These are phyloP conservation scores for Etheostoma nigrum DNA, from an alignment of 2,797 vertebrate genomes.

Conservation along the genomic window DNA sequence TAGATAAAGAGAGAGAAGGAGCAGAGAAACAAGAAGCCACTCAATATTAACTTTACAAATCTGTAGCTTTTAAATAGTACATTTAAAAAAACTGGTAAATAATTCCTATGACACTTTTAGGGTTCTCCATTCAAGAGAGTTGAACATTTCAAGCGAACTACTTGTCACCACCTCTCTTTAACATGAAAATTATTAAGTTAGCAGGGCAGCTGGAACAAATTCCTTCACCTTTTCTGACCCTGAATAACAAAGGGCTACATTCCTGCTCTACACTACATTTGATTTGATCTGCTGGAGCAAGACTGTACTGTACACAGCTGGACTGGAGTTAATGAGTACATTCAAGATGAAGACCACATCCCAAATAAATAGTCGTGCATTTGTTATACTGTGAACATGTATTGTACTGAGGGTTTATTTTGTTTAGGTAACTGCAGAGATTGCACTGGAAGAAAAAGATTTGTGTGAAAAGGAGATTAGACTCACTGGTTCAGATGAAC, in stretches of 20 bases:
- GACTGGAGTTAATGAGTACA: conserved; percentile 54
- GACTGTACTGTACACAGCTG: conserved; percentile 51
- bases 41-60: not conserved
- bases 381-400: not conserved
- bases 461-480: not conserved
- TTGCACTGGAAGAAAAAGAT: not conserved
- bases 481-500: conserved; percentile 1
- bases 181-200: conserved; percentile 3
- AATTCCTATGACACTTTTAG: no score
- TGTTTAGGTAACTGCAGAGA: not conserved
- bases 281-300: conserved; percentile 50
- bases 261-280: conserved; percentile 33
- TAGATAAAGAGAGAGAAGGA: conserved; percentile 3
- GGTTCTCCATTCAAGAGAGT: not conserved
- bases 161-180: not conserved
- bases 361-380: not conserved
- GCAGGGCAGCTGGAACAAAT: conserved; percentile 31
- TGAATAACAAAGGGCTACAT: conserved; percentile 36
- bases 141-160: not conserved
- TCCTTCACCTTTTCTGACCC: conserved; percentile 49
- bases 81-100: not conserved
- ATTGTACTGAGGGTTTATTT: not conserved
- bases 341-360: conserved; percentile 12
- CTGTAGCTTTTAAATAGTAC: not conserved
- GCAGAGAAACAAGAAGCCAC: not conserved